Evolutionary conservation across 2,888 invertebrate genomes (phyloP), one percentile per base, ranked within the genome.

Genomic region (Tenthredo amoena): DNA sequence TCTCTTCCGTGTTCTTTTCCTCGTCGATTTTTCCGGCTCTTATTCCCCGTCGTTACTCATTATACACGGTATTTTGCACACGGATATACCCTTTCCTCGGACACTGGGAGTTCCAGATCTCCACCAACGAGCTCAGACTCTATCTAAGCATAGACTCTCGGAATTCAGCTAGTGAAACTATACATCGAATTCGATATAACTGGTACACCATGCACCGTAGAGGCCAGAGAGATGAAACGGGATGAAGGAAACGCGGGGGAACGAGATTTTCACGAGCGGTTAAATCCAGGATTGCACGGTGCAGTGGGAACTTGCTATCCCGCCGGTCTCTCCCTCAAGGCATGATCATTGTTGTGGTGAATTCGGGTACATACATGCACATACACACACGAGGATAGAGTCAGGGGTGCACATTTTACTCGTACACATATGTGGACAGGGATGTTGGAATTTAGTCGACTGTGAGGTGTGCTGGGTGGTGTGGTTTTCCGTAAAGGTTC

Each of bases 181-280:
- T 62, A 26, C 26, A 62, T 62, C 26, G 62, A 62, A 62, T 62
- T 26, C 26, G 3, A 26, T 62, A 62, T 62, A 62, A 62, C 55
- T 55, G 47, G 12, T 3, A n/a, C 62, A 62, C 62, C 12, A 26
- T 68, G 34, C 15, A 68, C 15, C 34, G 6, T 34, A 5, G 31
- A 18, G 68, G 18, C 5, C 4, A 34, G 31, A 62, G 26, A 62
- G 10, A 9, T 26, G 62, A 21, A 10, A 12, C 10, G 62, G 55
- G 55, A 55, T n/a, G n/a, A 6, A 6, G 18, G 18, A 4, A 50
- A 15, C 15, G 5, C 50, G 50, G 55, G 55, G 15, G 18, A 18
- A 34, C 68, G 68, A 34, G 68, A 34, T 68, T 68, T 68, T 68
- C 68, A 68, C 68, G 31, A 68, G 68, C 68, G 68, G 68, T 68